Evolutionary conservation across 2,797 vertebrate genomes (phyloP).

Genomic region (Helarctos malayanus): DNA sequence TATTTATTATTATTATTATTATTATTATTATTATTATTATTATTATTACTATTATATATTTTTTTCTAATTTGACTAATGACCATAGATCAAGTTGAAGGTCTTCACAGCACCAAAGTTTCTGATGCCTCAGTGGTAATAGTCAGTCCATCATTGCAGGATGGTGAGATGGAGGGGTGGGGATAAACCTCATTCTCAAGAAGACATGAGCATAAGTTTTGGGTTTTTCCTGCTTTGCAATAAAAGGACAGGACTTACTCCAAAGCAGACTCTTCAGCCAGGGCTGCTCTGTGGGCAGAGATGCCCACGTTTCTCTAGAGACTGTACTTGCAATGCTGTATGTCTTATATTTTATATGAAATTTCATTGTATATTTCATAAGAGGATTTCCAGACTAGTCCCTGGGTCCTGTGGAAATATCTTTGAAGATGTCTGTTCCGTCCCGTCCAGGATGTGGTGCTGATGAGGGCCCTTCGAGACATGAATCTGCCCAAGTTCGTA

Average conservation of each 20-base stretch:
- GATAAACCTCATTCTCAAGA: too few species aligned
- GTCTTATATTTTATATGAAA: not conserved
- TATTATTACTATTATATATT: too few species aligned
- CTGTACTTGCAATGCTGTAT: accelerated
- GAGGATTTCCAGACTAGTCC: not conserved
- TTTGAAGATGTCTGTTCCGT: accelerated
- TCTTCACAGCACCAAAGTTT: accelerated
- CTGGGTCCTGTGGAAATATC: not conserved
- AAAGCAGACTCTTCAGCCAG: too few species aligned
- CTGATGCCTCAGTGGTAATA: too few species aligned
- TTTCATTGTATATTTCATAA: accelerated
- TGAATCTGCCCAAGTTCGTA: conserved; percentile 99
- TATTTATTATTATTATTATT: not conserved
- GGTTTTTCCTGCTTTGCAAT: not conserved
- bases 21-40: not conserved
- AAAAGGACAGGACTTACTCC: accelerated
- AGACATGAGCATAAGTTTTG: accelerated
- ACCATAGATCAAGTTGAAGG: not conserved
- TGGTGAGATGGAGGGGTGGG: accelerated
- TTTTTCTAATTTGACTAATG: not conserved
- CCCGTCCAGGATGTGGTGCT: conserved; percentile 95
- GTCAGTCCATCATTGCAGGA: accelerated
- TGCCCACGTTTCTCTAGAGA: not conserved
- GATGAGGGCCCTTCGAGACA: conserved; percentile 98
- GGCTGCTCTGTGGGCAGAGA: not conserved